Conservation (phyloP, 2,797 vertebrate species). For the Melanotaenia nigrans region DNA sequence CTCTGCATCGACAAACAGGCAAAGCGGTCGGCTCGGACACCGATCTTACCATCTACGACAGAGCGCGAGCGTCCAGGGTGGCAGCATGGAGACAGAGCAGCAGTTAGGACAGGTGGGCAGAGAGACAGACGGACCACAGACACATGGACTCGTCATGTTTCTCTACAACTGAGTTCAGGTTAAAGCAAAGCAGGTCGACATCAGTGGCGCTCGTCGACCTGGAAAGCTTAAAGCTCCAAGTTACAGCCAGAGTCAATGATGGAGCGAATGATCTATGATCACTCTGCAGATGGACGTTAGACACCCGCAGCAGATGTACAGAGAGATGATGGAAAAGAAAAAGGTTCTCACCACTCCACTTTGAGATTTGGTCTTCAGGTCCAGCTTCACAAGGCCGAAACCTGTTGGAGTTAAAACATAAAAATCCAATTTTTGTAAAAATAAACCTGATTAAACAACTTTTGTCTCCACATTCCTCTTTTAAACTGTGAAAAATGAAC, state of each 20-base stretch:
- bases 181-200: slow-evolving; percentile 30
- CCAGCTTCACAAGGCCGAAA: slow-evolving; percentile 94
- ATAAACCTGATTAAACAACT: too few species aligned
- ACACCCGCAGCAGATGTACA: neutral
- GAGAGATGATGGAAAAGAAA: neutral
- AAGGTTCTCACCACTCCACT: slow-evolving; percentile 91
- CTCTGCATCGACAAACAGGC: neutral
- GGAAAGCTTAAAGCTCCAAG: slow-evolving; percentile 22
- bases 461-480: too few species aligned
- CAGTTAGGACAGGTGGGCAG: slow-evolving; percentile 57
- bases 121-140: slow-evolving; percentile 49
- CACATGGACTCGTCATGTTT: slow-evolving; percentile 30
- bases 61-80: slow-evolving; percentile 60
- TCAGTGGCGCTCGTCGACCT: slow-evolving; percentile 12
- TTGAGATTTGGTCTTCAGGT: slow-evolving; percentile 94
- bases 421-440: too few species aligned
- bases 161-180: slow-evolving; percentile 29
- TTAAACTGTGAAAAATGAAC: too few species aligned
- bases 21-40: slow-evolving; percentile 27
- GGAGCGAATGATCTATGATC: neutral
- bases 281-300: too few species aligned
- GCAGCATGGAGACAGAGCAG: slow-evolving; percentile 73
- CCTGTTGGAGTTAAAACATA: slow-evolving; percentile 77
- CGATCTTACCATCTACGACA: slow-evolving; percentile 80
- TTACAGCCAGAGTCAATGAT: slow-evolving; percentile 10